Percentiles rank a stretch among this genome's conserved stretches.
These are phyloP conservation scores for Mesorhabditis spiculigera DNA, from an alignment of 2,888 invertebrate genomes.

Conservation along the genomic window DNA sequence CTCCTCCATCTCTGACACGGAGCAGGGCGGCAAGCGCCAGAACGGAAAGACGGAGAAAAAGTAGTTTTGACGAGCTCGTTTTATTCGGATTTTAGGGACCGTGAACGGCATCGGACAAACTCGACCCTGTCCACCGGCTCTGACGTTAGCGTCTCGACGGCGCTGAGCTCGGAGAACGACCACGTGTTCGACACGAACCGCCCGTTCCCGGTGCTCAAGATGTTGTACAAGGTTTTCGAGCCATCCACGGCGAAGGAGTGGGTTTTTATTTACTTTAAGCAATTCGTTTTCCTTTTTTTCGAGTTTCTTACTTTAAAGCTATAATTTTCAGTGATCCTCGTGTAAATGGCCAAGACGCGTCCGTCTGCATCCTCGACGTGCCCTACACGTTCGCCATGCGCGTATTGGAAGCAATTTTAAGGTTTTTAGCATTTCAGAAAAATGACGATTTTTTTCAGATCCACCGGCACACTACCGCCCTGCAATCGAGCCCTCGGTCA, in stretches of 20 bases:
- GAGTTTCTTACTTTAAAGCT: neutral
- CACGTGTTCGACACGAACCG: neutral
- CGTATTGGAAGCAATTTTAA: slow-evolving; percentile 38
- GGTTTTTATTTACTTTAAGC: neutral
- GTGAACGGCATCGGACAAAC: too few relatives aligned
- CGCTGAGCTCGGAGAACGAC: too few relatives aligned
- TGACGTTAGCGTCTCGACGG: too few relatives aligned
- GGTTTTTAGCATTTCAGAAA: slow-evolving; percentile 22
- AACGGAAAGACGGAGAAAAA: too few relatives aligned
- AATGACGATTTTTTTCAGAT: neutral
- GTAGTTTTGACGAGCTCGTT: too few relatives aligned
- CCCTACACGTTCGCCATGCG: slow-evolving; percentile 31
- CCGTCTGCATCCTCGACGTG: slow-evolving; percentile 44
- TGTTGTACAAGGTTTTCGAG: slow-evolving; percentile 54
- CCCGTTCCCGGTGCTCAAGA: slow-evolving; percentile 48
- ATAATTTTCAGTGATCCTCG: slow-evolving; percentile 44
- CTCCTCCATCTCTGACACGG: too few relatives aligned
- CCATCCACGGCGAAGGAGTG: slow-evolving; percentile 32
- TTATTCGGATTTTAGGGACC: too few relatives aligned
- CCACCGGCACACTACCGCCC: slow-evolving; percentile 31
- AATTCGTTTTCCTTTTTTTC: neutral
- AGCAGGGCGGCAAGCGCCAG: too few relatives aligned
- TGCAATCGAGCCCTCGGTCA: slow-evolving; percentile 49
- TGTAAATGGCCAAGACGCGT: slow-evolving; percentile 51
- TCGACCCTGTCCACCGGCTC: too few relatives aligned